Evolutionary conservation across 1,140 invertebrate genomes (phyloP).

Genomic region (Bombyx mori): DNA sequence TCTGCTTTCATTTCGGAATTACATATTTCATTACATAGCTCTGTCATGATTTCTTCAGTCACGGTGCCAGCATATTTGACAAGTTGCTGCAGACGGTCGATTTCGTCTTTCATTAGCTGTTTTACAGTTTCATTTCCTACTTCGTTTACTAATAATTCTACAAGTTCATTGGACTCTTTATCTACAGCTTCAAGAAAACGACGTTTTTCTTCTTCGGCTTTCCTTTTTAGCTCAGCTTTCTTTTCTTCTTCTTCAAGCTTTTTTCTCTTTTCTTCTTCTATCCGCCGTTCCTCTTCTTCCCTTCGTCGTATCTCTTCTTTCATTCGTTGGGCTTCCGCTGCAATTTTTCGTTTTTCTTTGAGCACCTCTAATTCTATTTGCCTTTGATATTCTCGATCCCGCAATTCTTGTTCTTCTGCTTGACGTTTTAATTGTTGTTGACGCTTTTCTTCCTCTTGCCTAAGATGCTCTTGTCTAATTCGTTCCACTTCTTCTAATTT

Average conservation of each 20-base stretch:
- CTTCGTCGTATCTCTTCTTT: slow-evolving; percentile 32
- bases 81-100: slow-evolving; percentile 43
- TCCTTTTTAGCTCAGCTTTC: slow-evolving; percentile 40
- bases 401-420: slow-evolving; percentile 22
- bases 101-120: slow-evolving; percentile 54
- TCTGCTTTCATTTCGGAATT: slow-evolving; percentile 65
- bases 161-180: slow-evolving; percentile 48
- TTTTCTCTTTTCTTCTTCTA: slow-evolving; percentile 38
- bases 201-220: slow-evolving; percentile 49
- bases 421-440: slow-evolving; percentile 21
- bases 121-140: slow-evolving; percentile 49
- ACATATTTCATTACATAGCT: slow-evolving; percentile 67
- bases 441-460: slow-evolving; percentile 14
- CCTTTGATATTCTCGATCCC: slow-evolving; percentile 12
- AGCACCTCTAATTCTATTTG: slow-evolving; percentile 11
- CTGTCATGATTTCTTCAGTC: slow-evolving; percentile 54
- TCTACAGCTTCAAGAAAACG: slow-evolving; percentile 52
- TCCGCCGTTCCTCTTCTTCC: slow-evolving; percentile 41
- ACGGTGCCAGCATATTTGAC: slow-evolving; percentile 52
- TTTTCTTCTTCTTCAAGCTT: slow-evolving; percentile 59
- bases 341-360: neutral
- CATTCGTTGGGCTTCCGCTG: slow-evolving; percentile 31
- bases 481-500: slow-evolving; percentile 20
- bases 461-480: slow-evolving; percentile 20
- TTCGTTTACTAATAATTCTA: slow-evolving; percentile 54